phyloP scores from a whole-genome alignment of 2,797 vertebrate species.

The Pseudochaenichthys georgianus region DNA sequence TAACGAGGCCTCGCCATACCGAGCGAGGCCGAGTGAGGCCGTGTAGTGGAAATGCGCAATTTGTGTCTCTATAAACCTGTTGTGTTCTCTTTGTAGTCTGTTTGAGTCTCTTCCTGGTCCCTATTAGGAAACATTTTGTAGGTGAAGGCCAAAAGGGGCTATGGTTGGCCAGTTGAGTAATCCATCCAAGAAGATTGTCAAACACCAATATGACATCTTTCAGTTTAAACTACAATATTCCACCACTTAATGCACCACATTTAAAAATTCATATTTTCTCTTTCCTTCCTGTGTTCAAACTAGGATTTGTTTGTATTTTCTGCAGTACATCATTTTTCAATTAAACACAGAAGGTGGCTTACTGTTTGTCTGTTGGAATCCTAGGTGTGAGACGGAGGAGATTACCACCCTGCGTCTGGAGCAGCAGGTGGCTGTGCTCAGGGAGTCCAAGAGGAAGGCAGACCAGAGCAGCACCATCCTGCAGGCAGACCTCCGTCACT shows the following conservation, averaged over 20 bases:
- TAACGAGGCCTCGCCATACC: too few species aligned
- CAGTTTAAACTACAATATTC: background rate
- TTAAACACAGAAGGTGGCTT: background rate
- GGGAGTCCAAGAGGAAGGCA: conserved; percentile 66
- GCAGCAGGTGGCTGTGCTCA: conserved; percentile 76
- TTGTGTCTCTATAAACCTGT: too few species aligned
- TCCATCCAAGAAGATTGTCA: too few species aligned
- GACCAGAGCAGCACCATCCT: conserved; percentile 66
- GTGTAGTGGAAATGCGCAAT: too few species aligned
- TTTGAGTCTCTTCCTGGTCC: too few species aligned
- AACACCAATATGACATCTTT: background rate
- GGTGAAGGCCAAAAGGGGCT: too few species aligned
- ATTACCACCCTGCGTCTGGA: conserved; percentile 71
- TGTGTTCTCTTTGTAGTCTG: too few species aligned
- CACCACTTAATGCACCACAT: background rate
- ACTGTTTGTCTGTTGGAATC: background rate
- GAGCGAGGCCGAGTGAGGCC: too few species aligned
- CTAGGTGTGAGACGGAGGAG: conserved; percentile 80
- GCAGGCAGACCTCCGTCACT: conserved; percentile 64
- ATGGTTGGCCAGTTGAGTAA: too few species aligned
- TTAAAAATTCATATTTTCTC: background rate
- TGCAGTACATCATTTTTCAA: conserved; percentile 6
- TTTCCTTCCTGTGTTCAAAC: background rate
- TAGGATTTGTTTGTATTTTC: too few species aligned
- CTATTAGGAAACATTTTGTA: too few species aligned